These are phyloP conservation scores for Archegozetes longisetosus DNA, from an alignment of 1,140 invertebrate genomes.

Conservation along the genomic window DNA sequence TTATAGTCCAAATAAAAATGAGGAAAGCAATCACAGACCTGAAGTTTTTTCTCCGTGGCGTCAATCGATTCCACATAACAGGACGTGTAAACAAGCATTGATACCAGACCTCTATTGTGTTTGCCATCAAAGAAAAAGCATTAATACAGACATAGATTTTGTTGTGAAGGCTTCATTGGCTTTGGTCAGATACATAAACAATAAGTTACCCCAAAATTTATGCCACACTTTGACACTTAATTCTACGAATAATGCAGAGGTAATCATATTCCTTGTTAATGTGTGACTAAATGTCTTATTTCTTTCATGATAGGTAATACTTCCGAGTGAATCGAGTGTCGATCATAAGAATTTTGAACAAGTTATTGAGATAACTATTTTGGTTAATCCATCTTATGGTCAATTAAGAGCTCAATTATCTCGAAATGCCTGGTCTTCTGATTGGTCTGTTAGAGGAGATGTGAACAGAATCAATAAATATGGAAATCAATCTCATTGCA, in stretches of 20 bases:
- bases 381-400: neutral
- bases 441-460: conserved; percentile 4
- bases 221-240: neutral
- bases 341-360: neutral
- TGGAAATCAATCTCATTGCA: conserved; percentile 2
- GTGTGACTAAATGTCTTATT: neutral
- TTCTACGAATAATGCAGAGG: neutral
- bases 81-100: conserved; percentile 10
- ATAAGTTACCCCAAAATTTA: no score
- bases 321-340: conserved; percentile 4
- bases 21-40: neutral
- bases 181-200: neutral
- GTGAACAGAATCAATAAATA: conserved; percentile 8
- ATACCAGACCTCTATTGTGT: conserved; percentile 12
- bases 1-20: neutral
- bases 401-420: neutral
- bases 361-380: conserved; percentile 3
- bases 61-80: conserved; percentile 10
- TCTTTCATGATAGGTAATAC: neutral
- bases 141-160: neutral
- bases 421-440: neutral
- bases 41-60: conserved; percentile 9
- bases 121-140: neutral
- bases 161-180: neutral
- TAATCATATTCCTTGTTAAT: no score